phyloP scores from a whole-genome alignment of 2,888 invertebrate species.

The Phyto melanocephala region DNA sequence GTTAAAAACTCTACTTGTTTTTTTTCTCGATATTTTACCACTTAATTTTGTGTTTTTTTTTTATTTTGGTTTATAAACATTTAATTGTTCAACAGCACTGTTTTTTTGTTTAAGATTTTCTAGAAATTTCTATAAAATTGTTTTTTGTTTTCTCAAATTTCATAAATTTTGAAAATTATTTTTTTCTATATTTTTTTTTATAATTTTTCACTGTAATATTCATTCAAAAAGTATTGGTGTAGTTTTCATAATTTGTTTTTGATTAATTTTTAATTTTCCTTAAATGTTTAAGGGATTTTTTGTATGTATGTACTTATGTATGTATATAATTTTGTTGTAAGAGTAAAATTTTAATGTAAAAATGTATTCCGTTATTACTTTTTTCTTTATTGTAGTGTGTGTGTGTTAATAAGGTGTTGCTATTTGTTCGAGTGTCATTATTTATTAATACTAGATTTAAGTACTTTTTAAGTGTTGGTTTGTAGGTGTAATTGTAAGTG shows the following conservation, averaged over 20 bases:
- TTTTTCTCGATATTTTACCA: constrained; percentile 27
- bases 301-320: neutral
- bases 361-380: constrained; percentile 38
- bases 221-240: constrained; percentile 55
- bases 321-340: constrained; percentile 30
- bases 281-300: neutral
- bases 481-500: constrained; percentile 19
- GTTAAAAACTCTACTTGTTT: constrained; percentile 52
- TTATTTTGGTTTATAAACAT: constrained; percentile 56
- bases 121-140: constrained; percentile 64
- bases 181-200: neutral
- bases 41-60: constrained; percentile 32
- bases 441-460: constrained; percentile 34
- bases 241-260: constrained; percentile 30
- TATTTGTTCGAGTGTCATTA: constrained; percentile 45
- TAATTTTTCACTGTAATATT: constrained; percentile 20
- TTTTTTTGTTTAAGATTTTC: constrained; percentile 59
- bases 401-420: constrained; percentile 39
- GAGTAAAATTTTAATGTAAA: constrained; percentile 59
- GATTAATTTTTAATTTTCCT: constrained; percentile 48
- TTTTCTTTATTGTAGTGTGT: constrained; percentile 22
- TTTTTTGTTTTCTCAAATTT: constrained; percentile 42
- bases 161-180: constrained; percentile 52
- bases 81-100: constrained; percentile 64
- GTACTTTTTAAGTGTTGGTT: neutral